Base-by-base conservation (phyloP, 2,797 vertebrate genomes). In the Sebastiscus tertius region DNA sequence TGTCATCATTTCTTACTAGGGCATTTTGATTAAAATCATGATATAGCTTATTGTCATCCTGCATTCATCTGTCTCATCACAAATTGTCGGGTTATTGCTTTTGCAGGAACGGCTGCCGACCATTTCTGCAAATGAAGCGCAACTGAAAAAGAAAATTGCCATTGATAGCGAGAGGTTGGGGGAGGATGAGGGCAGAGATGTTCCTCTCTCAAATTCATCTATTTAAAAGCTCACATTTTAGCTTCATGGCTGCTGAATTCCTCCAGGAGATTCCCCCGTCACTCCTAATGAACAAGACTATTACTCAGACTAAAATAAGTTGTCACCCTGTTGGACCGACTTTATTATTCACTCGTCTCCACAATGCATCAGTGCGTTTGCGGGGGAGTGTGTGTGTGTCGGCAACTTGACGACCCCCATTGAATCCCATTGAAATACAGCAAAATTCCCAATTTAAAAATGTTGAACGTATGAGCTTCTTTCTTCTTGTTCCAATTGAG, bases 281-380 rank as follows among this genome's bases (percentile, higher is more conserved):
- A 80, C 52, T 85, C 31, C 59, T 85, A 71, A 88, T 89, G 77
- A 87, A 81, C 79, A 64, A 73, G 49, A 80, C 89, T 81, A 93
- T 92, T 92, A 92, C 88, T 93, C 92, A 92, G 34, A 65, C 59
- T 79, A 58, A 81, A 88, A 81, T 18, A 80, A 82, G 82, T 46
- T 86, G 90, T 83, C 87, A 26, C 66, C 72, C 81, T 22, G 16
- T 73, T 69, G 68, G 56, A 46, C 58, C 49, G 60, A 3, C 24
- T 29, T 77, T 76, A 79, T 73, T 72, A 84, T 83, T 84, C 68
- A 69, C 39, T 69, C 16, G 6, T 78, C 59, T 82, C 56, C 20
- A 81, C 79, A 42, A 31, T 66, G 36, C 39, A n/a, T 67, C 26
- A 4, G 58, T 68, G 54, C 26, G 36, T 80, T 58, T 22, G 16